Evolutionary conservation across 64 coral and sea anemone genomes (phyloP), one percentile per base, ranked within the genome.

Genomic region (Cladopsammia gracilis): DNA sequence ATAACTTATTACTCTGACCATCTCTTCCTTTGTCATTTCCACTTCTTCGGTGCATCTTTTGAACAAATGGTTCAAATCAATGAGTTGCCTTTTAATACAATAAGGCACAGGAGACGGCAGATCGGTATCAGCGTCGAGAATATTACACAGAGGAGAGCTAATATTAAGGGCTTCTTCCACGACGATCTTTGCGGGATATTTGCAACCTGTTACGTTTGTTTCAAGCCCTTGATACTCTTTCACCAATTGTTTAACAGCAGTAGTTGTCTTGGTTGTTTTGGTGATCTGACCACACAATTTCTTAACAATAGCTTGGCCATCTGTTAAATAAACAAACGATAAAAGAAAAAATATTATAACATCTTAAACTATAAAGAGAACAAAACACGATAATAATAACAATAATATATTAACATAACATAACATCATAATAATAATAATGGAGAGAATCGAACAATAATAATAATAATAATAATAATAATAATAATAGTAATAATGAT

Each of bases 271-370:
- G 22, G 79, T 92, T 0, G 57, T 73, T 57, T 85, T 92, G 18
- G 19, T 74, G 7, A 92, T 58, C 74, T 92, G 90, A 19, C 25
- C 69, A 71, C 80, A 76, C 18, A 92, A 73, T 71, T 82, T 71
- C 62, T 85, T 92, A 4, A 79, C 90, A 85, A 92, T 85, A 59
- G 90, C 90, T 92, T 92, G 90, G 0, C 90, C n/a, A n/a, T n/a
- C n/a, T n/a, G n/a, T n/a, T n/a, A n/a, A n/a, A n/a, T n/a, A n/a
- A n/a, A n/a, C n/a, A n/a, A n/a, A n/a, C n/a, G n/a, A n/a, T n/a
- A n/a, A n/a, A n/a, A n/a, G n/a, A n/a, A n/a, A n/a, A n/a, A n/a
- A n/a, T n/a, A n/a, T n/a, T n/a, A n/a, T n/a, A n/a, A n/a, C n/a
- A n/a, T n/a, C n/a, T n/a, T n/a, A n/a, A n/a, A n/a, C n/a, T n/a